Base-by-base conservation (phyloP, 2,888 invertebrate genomes). In the Rotaria magnacalcarata region DNA sequence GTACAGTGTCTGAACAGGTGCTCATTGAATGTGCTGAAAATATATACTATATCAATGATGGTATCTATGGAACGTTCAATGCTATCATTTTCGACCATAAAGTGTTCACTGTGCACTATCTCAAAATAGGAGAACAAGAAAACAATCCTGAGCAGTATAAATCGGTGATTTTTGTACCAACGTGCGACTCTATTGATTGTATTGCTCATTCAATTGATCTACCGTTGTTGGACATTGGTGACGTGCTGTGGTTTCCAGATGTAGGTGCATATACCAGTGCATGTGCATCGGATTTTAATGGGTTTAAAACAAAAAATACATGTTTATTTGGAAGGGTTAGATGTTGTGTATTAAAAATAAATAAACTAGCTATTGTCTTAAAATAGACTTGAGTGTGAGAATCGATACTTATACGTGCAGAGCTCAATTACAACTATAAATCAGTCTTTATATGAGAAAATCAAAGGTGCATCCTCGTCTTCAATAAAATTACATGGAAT, bases 181-280 rank as follows among this genome's bases (percentile, higher is more conserved):
- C 75, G 8, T 75, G 75, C 41, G 75, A 75, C 41, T 75, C 75
- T 3, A 43, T 75, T 21, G 75, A 75, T 75, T 75, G 75, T 75
- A 75, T 75, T 75, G 75, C 75, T 11, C 75, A 75, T 75, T 75
- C 41, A 21, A 75, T 75, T 75, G 43, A 75, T 75, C 43, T 75
- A 43, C 75, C 75, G 21, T 24, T 75, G 19, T 43, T 75, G 41
- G 27, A 43, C 24, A 43, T 75, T 21, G 75, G 75, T 21, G 75
- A 75, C 43, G 41, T 41, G 1, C 24, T 75, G 41, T 75, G 75
- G 75, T 75, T 75, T 75, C 75, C 75, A 8, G 75, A 75, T 75
- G 75, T 75, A 21, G 75, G 75, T 2, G 41, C 75, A 6, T 75
- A 75, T 75, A 75, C 75, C 6, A 75, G 21, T 43, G 75, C 75